Evolutionary conservation across 2,888 invertebrate genomes (phyloP), one percentile per base, ranked within the genome.

Genomic region (Drepanosiphum platanoidis): DNA sequence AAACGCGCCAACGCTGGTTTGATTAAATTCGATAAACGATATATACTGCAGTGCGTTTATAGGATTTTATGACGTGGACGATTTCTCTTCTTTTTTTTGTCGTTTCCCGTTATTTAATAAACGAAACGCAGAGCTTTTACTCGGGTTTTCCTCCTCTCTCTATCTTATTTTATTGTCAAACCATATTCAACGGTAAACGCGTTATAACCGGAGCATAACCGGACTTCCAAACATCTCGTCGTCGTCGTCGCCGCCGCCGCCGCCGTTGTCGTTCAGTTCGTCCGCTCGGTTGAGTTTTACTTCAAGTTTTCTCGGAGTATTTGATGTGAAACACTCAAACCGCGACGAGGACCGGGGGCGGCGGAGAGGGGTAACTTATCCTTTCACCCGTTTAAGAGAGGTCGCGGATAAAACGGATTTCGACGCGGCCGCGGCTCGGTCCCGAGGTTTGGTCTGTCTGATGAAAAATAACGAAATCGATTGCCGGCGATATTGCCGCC

Each of bases 311-410:
- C 39, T n/a, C 39, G 18, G 39, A 30, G 64, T 64, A 30, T 64
- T 64, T 64, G 39, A 64, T 64, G 78, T 18, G 36, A 18, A 61
- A 78, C 78, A 13, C 78, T 64, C 61, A 18, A 78, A 42, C 39
- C 18, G 27, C 39, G 32, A 27, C 13, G n/a, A n/a, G 5, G 8
- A 27, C 3, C 61, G 27, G 27, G 0, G n/a, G 3, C n/a, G n/a
- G 27, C 30, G 64, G n/a, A 7, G 22, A 13, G n/a, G 22, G 22
- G 30, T 4, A 46, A 72, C 74, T 74, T 74, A 30, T 18, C 74
- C 52, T 74, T 74, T 74, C 32, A 32, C 52, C 74, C 74, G 74
- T 52, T 75, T 52, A 75, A 75, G 34, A 75, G 34, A 75, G 46
- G 52, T 34, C 15, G 30, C 52, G 52, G 34, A 52, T 52, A 75